Evolutionary conservation across 2,888 invertebrate genomes (phyloP).

Genomic region (Halocaridina rubra): DNA sequence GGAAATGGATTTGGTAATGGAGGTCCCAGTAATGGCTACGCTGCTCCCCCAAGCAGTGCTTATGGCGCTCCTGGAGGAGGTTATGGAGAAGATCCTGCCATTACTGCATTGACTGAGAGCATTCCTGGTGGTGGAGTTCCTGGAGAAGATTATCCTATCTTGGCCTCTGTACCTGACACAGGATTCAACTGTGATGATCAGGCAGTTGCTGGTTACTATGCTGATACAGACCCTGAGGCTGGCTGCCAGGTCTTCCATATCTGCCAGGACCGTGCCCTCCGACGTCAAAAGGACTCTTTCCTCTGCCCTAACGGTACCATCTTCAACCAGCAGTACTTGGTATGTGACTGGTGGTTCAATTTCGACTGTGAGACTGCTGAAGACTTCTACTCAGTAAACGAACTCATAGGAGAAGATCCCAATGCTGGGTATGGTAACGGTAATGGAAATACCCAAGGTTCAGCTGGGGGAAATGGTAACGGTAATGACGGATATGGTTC

Average conservation of each 20-base stretch:
- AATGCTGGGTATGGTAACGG: neutral
- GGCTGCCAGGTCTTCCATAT: constrained; percentile 26
- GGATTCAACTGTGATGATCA: constrained; percentile 40
- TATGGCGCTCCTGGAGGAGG: constrained; percentile 3
- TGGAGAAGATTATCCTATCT: constrained; percentile 41
- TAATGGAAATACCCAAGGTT: neutral
- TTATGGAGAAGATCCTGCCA: neutral
- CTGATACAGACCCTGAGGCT: constrained; percentile 34
- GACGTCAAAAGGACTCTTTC: neutral
- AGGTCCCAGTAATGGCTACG: constrained; percentile 17
- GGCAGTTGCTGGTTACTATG: constrained; percentile 18
- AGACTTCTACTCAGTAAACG: neutral
- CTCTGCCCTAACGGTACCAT: neutral
- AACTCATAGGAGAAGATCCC: neutral
- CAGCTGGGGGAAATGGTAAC: neutral
- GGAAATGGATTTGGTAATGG: constrained; percentile 2
- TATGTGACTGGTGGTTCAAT: neutral
- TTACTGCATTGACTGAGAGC: constrained; percentile 1
- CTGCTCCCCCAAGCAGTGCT: constrained; percentile 9
- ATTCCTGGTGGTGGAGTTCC: constrained; percentile 45
- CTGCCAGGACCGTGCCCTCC: neutral
- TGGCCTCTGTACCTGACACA: constrained; percentile 39
- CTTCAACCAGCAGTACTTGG: neutral
- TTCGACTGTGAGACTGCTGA: neutral
- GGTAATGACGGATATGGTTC: neutral